Evolutionary conservation across 2,888 invertebrate genomes (phyloP), one percentile per base, ranked within the genome.

Genomic region (Polietes domitor): DNA sequence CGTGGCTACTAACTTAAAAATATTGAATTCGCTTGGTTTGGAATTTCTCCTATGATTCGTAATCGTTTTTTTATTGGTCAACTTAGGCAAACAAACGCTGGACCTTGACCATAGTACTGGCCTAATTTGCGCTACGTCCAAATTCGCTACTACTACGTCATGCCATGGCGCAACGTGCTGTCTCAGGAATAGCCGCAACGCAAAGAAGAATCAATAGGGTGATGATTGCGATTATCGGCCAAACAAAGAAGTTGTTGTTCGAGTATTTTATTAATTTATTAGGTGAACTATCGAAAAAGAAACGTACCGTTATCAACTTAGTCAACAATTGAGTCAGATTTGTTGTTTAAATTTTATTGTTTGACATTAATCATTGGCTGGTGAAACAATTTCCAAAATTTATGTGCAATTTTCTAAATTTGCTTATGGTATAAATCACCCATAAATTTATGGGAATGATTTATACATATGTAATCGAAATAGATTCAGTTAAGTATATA

Each of bases 301-400:
- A 32, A 17, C n/a, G 12, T 41, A 32, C 6, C n/a, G 12, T 41
- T 12, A 47, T n/a, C 12, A 12, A 47, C n/a, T 53, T 50, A n/a
- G 10, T 53, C 1, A 65, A 37, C 19, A 76, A 65, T 76, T 76
- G 53, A 65, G 24, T 53, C 75, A 76, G 65, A 53, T 76, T 50
- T 53, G 10, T 65, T 61, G 24, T 17, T 4, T 37, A 9, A 47
- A 47, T 53, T 50, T 53, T 4, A 37, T 50, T 32, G 26, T 28
- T 43, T 24, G 41, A n/a, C 15, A 43, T 73, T 74, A 74, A 61
- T 63, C 63, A 74, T 43, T 37, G 41, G 5, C 15, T 10, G 24
- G 21, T 17, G 5, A 53, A 21, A 53, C 53, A 53, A 53, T 53
- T 53, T 53, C 2, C 19, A 21, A 19, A 5, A 21, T 53, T 53